Evolutionary conservation across 2,888 invertebrate genomes (phyloP), one percentile per base, ranked within the genome.

Genomic region (Zeuzera pyrina): DNA sequence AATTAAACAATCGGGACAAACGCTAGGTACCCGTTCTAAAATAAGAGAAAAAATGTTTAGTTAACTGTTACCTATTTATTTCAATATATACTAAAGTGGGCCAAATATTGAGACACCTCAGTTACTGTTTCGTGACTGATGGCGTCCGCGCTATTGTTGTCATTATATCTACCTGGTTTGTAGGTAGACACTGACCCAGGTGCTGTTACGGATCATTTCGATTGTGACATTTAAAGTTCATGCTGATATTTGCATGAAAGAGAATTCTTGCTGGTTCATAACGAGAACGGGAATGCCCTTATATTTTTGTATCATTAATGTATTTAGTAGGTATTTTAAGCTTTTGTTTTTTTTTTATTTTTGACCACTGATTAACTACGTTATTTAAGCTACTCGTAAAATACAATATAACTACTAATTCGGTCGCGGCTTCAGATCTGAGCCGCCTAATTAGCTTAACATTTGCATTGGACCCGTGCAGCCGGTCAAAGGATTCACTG

Each of bases 141-240:
- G n/a, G n/a, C n/a, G n/a, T n/a, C n/a, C n/a, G n/a, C n/a, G n/a
- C n/a, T n/a, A n/a, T n/a, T n/a, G n/a, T n/a, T n/a, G n/a, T n/a
- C n/a, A n/a, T n/a, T n/a, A n/a, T n/a, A n/a, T n/a, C n/a, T n/a
- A n/a, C n/a, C n/a, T n/a, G n/a, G n/a, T n/a, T n/a, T n/a, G n/a
- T n/a, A n/a, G n/a, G n/a, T n/a, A n/a, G n/a, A n/a, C n/a, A n/a
- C n/a, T n/a, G n/a, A n/a, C n/a, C n/a, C n/a, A n/a, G n/a, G n/a
- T 23, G 23, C 5, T 33, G 41, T 38, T 48, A 62, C 51, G 57
- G 56, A 49, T 59, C 61, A 57, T 47, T n/a, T n/a, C 47, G 49
- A 61, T 49, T 57, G 37, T 72, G 72, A 69, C 78, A 76, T 81
- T 81, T 79, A 78, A 81, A 81, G 78, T 71, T 76, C 76, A 78